Evolutionary conservation across 2,797 vertebrate species (phyloP).

Genomic region (Nasua narica): DNA sequence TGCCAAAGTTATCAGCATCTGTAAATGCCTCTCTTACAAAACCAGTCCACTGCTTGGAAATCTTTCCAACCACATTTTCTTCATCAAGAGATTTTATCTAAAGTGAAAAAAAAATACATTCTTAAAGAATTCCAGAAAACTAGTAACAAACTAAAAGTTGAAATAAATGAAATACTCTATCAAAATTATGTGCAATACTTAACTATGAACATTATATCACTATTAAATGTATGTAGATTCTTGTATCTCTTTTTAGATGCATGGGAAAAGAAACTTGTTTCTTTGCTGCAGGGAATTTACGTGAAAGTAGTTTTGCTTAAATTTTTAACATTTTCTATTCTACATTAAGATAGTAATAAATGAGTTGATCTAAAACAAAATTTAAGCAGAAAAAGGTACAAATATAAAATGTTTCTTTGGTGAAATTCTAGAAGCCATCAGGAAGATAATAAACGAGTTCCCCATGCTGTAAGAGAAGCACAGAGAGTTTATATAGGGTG

Average conservation of each 20-base stretch:
- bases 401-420: background rate
- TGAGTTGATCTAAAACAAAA: background rate
- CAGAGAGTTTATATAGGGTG: background rate
- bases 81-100: conserved; percentile 86
- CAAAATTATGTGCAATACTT: background rate
- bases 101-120: background rate
- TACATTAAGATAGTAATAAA: background rate
- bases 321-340: background rate
- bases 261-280: background rate
- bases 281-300: background rate
- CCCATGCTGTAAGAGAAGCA: background rate
- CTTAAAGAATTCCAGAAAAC: conserved; percentile 2
- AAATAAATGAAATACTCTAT: background rate
- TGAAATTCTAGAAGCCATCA: background rate
- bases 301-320: background rate
- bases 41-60: conserved; percentile 89
- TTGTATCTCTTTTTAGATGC: background rate
- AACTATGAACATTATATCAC: background rate
- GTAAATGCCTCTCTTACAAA: conserved; percentile 83
- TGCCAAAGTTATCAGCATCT: conserved; percentile 86
- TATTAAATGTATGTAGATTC: background rate
- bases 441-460: background rate
- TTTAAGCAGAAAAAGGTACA: background rate
- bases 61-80: conserved; percentile 81
- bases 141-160: background rate